Percentiles rank a stretch among this genome's conserved stretches.
Conservation (phyloP, 1,140 invertebrate genomes). For the Tachypleus tridentatus region DNA sequence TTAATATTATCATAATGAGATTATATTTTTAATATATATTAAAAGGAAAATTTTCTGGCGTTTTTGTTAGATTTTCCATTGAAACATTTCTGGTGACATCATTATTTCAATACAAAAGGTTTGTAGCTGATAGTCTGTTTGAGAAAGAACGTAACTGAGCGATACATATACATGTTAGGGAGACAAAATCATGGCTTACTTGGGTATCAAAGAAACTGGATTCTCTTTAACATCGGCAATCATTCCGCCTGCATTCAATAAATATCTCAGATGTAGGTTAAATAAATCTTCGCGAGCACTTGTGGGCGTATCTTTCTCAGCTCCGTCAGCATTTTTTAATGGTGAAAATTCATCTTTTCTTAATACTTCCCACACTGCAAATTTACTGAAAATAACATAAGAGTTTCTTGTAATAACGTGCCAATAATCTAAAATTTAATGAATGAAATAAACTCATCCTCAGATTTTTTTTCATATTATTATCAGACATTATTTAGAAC, state of each 20-base stretch:
- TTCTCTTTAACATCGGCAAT: constrained; percentile 36
- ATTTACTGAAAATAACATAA: constrained; percentile 43
- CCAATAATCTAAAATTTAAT: constrained; percentile 7
- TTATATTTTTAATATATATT: too few relatives aligned
- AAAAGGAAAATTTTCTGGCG: too few relatives aligned
- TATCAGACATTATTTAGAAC: neutral
- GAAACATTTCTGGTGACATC: too few relatives aligned
- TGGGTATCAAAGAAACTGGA: constrained; percentile 38
- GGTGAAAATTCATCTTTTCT: constrained; percentile 93
- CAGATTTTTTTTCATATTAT: neutral
- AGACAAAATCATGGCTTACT: constrained; percentile 26
- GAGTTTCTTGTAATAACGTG: constrained; percentile 7
- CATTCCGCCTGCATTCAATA: constrained; percentile 59
- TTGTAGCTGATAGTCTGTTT: too few relatives aligned
- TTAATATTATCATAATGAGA: too few relatives aligned
- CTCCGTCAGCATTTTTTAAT: constrained; percentile 81
- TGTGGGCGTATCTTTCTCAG: constrained; percentile 76
- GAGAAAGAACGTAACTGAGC: too few relatives aligned
- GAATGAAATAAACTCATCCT: neutral
- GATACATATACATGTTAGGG: too few relatives aligned
- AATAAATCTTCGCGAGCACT: constrained; percentile 69
- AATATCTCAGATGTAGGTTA: constrained; percentile 66
- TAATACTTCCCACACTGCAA: constrained; percentile 86
- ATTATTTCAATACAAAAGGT: too few relatives aligned
- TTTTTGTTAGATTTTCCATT: too few relatives aligned